Evolutionary conservation across 92 coral and sea anemone genomes (phyloP), one percentile per base, ranked within the genome.

Genomic region (Zoanthus solanderi): DNA sequence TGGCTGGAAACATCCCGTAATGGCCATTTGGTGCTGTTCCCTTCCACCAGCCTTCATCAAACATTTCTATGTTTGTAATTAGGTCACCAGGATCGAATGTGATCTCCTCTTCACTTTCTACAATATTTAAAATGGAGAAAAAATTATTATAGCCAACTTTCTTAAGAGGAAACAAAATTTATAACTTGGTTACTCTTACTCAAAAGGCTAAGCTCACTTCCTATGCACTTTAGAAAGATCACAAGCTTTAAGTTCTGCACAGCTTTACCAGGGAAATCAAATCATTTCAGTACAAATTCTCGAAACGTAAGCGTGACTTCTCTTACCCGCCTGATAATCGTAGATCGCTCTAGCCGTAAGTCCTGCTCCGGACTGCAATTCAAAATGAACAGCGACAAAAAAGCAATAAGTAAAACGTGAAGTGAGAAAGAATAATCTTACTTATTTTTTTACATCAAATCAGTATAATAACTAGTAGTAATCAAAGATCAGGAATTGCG

Each of bases 1-100:
- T 97, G 18, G 98, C 93, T 14, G 99, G 99, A 74, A 97, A 97
- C 95, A 97, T 90, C 37, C 99, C 99, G 84, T 78, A 89, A 0
- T 58, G 52, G 29, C 98, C 99, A 86, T 91, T 87, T 45, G 99
- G 99, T 53, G 89, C 94, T n/a, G 90, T 92, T 29, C 99, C 99
- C 37, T 50, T 89, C 99, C 99, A 97, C 99, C 99, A 97, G 13
- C 99, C 99, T 45, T 92, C 96, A 45, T 97, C 99, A 18, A 97
- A 65, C 37, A 71, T 75, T 11, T 90, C 89, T 53, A 97, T 75
- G 31, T 95, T 92, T 46, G 98, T 97, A 68, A 97, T 97, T 79
- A 97, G 83, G 72, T 97, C 99, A 53, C 84, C 99, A 46, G 99
- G 99, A 80, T 97, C 99, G 77, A 97, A 97, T 23, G 97, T 84